A percentile compares a stretch with the other conserved stretches of the same genome.
These are phyloP conservation scores for Lycopodina hypogea DNA, from an alignment of 37 sponge, comb jelly and placozoan genomes.

Conservation along the genomic window DNA sequence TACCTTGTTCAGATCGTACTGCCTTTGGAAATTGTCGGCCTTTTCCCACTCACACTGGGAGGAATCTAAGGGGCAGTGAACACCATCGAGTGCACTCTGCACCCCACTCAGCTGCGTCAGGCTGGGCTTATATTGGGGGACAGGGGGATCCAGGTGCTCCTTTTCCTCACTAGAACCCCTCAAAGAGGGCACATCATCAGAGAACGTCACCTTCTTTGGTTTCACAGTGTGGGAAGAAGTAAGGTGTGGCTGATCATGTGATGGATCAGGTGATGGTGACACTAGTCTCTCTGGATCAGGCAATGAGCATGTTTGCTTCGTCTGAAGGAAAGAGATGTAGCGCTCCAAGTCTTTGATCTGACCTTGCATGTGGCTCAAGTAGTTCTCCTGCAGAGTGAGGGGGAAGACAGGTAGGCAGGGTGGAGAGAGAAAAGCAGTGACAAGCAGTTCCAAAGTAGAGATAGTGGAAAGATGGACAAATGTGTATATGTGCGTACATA, in stretches of 20 bases:
- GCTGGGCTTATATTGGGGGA: constrained; percentile 12
- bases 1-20: too few species aligned
- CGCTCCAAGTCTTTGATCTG: constrained; percentile 45
- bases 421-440: neutral
- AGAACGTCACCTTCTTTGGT: constrained; percentile 37
- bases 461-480: too few species aligned
- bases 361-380: constrained; percentile 20
- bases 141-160: neutral
- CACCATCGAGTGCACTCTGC: too few species aligned
- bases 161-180: neutral
- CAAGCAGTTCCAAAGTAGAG: too few species aligned
- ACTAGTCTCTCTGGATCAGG: neutral
- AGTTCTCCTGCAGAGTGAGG: constrained; percentile 25
- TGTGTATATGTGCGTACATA: neutral
- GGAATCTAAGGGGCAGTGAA: constrained; percentile 24
- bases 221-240: neutral
- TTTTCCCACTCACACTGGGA: constrained; percentile 16
- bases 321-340: constrained; percentile 49
- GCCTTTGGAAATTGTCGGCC: neutral
- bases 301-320: neutral
- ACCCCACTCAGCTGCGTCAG: constrained; percentile 37
- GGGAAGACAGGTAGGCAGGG: too few species aligned
- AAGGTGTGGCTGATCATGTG: constrained; percentile 1
- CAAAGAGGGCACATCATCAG: neutral
- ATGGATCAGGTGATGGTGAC: constrained; percentile 6